Conservation (phyloP, 2,888 invertebrate genomes). For the Hemicrepidius hirtus region DNA sequence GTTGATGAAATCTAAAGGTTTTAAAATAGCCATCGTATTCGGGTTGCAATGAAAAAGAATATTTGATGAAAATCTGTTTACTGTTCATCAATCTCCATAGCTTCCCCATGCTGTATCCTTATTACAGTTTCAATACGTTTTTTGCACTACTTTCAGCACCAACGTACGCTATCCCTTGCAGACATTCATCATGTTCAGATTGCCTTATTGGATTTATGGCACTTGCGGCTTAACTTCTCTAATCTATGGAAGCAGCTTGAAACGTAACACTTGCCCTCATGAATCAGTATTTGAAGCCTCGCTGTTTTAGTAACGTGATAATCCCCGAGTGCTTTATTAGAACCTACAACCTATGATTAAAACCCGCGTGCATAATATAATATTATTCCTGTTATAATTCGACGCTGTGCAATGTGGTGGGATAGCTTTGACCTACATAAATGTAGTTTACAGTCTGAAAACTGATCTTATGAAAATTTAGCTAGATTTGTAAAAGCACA, state of each 20-base stretch:
- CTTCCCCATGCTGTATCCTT: conserved; percentile 49
- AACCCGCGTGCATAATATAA: conserved; percentile 8
- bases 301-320: conserved; percentile 44
- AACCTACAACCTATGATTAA: conserved; percentile 24
- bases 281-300: conserved; percentile 51
- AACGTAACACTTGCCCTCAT: conserved; percentile 54
- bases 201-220: conserved; percentile 59
- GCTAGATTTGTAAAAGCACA: not conserved
- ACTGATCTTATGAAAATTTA: conserved; percentile 6
- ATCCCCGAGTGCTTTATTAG: conserved; percentile 46
- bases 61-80: conserved; percentile 28
- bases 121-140: conserved; percentile 56
- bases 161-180: conserved; percentile 51
- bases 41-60: too few species aligned
- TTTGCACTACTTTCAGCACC: conserved; percentile 42
- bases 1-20: not conserved
- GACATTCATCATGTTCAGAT: conserved; percentile 61
- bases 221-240: conserved; percentile 54
- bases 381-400: not conserved
- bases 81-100: conserved; percentile 59
- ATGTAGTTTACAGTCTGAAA: not conserved
- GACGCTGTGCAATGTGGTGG: not conserved
- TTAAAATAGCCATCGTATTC: not conserved
- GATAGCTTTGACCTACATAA: not conserved
- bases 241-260: conserved; percentile 52